These are phyloP conservation scores for Ochropleura leucogaster DNA, from an alignment of 2,888 invertebrate genomes.

Conservation along the genomic window DNA sequence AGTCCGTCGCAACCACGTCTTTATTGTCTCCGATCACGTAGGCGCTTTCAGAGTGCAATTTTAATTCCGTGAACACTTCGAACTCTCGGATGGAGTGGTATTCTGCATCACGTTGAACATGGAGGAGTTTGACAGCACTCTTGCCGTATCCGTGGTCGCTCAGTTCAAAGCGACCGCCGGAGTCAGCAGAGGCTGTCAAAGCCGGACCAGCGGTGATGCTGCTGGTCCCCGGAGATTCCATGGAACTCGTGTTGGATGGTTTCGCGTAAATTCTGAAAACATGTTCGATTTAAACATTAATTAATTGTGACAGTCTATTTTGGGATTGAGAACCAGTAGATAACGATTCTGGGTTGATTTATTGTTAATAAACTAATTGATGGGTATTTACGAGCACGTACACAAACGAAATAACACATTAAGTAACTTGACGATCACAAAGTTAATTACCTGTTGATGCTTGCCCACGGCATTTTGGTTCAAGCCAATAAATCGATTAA, in stretches of 20 bases:
- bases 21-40: slow-evolving; percentile 94
- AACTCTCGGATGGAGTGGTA: slow-evolving; percentile 93
- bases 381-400: slow-evolving; percentile 12
- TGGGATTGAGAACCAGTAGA: slow-evolving; percentile 43
- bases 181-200: slow-evolving; percentile 83
- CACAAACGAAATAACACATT: slow-evolving; percentile 18
- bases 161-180: slow-evolving; percentile 90
- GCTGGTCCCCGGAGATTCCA: slow-evolving; percentile 67
- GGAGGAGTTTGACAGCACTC: slow-evolving; percentile 93
- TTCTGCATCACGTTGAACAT: slow-evolving; percentile 92
- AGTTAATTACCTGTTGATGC: slow-evolving; percentile 85
- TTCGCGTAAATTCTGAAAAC: slow-evolving; percentile 87
- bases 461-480: slow-evolving; percentile 87
- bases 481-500: slow-evolving; percentile 64
- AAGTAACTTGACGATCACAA: slow-evolving; percentile 19
- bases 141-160: slow-evolving; percentile 94
- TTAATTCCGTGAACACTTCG: slow-evolving; percentile 93
- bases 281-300: slow-evolving; percentile 35
- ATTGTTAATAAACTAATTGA: slow-evolving; percentile 42
- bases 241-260: slow-evolving; percentile 85
- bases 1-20: slow-evolving; percentile 95
- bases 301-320: slow-evolving; percentile 36
- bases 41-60: slow-evolving; percentile 93
- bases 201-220: slow-evolving; percentile 65
- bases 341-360: slow-evolving; percentile 48